Evolutionary conservation across 2,888 invertebrate species (phyloP).

Genomic region (Antheraea assamensis): DNA sequence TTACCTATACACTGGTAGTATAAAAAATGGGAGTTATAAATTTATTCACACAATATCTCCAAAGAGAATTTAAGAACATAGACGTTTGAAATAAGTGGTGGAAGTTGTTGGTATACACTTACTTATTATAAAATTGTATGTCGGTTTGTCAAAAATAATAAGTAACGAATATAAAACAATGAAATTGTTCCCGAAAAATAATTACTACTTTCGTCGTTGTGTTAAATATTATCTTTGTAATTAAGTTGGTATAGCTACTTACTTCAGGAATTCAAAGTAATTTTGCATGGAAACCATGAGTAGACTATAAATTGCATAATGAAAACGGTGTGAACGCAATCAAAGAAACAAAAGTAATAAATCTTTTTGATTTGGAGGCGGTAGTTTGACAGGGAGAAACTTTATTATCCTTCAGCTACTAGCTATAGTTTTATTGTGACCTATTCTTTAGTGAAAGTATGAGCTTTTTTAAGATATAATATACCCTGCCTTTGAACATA

Average conservation of each 20-base stretch:
- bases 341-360: background rate
- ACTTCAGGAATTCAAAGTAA: background rate
- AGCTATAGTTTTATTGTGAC: background rate
- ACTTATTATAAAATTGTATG: background rate
- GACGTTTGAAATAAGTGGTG: background rate
- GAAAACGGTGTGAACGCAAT: background rate
- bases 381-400: background rate
- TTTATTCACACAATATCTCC: background rate
- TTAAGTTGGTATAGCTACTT: no score
- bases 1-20: no score
- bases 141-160: background rate
- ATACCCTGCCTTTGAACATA: background rate
- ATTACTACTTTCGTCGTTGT: background rate
- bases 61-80: background rate
- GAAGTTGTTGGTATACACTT: background rate
- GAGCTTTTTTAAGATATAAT: background rate
- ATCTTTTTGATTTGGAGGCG: background rate
- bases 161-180: background rate
- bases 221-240: background rate
- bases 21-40: background rate
- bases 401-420: background rate
- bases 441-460: background rate
- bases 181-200: background rate
- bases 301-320: background rate
- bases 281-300: background rate